Evolutionary conservation across 2,113 vertebrate species (phyloP), one percentile per base, ranked within the genome.

Genomic region (Cyanoderma ruficeps): DNA sequence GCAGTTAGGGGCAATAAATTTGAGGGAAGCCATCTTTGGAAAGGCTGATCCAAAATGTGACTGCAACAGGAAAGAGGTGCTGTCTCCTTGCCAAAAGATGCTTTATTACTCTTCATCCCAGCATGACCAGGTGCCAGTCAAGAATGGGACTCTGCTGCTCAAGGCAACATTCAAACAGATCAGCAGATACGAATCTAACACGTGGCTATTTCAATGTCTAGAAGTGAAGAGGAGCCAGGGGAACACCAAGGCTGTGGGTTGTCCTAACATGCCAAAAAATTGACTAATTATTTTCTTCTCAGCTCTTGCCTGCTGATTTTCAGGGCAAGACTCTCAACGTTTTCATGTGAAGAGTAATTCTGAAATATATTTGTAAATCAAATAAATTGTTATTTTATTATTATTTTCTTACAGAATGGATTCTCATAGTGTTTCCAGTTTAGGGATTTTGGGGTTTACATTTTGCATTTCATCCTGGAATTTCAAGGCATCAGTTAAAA

Each of bases 191-290:
- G 0, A 65, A 92, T 90, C 88, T 87, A 83, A 78, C 72, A 89
- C 76, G 64, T 84, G 86, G n/a, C 72, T 90, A 53, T 69, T 96
- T 82, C 90, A 64, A 6, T 79, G 60, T 76, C 79, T 86, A 39
- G 72, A 87, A 92, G 44, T 0, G 1, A 81, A 59, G 60, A 61
- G 55, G 31, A 90, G 20, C 39, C 12, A 27, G n/a, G 41, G 49
- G 33, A 95, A 69, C 61, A 71, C 65, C 76, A 71, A 78, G 69
- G n/a, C 23, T 1, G 5, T 0, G 1, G 23, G 28, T 60, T 92
- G 65, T 71, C 60, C 65, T 53, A 84, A 90, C 60, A 52, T 30
- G 72, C 44, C 0, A 5, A 83, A 83, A 89, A 75, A 31, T 11
- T n/a, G 21, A 75, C 31, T 1, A 1, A 7, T 37, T 4, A 35